These are phyloP conservation scores for Panthera uncia DNA, from an alignment of 2,113 vertebrate genomes.

Conservation along the genomic window DNA sequence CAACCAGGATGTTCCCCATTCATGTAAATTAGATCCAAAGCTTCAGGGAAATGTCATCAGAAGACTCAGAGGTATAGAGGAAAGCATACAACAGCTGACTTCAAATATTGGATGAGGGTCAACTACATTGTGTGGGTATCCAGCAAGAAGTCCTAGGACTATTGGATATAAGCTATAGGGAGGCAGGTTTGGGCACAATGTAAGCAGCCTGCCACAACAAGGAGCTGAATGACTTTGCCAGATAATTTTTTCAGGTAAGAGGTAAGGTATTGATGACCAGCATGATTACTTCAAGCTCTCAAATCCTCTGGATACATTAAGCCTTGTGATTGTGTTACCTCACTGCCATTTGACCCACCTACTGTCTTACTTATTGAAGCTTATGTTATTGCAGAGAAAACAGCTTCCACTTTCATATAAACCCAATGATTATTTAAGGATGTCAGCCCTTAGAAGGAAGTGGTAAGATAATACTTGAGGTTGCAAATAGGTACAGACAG, in stretches of 20 bases:
- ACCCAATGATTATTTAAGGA: not conserved
- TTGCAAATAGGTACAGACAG: not conserved
- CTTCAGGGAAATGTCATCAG: not conserved
- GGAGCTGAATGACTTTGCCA: not conserved
- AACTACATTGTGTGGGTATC: not conserved
- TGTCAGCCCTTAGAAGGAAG: not conserved
- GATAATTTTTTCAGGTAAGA: not conserved
- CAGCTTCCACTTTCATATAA: not conserved
- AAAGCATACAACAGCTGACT: not conserved
- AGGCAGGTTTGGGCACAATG: not conserved
- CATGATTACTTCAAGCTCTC: not conserved
- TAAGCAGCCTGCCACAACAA: not conserved
- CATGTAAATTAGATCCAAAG: not conserved
- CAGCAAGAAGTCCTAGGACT: not conserved
- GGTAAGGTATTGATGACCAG: not conserved
- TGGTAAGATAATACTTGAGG: not conserved
- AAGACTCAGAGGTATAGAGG: not conserved
- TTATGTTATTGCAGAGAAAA: not conserved
- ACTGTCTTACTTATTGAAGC: not conserved
- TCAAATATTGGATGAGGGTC: not conserved
- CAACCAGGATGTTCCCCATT: not conserved
- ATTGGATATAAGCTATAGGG: not conserved
- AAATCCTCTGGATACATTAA: constrained; percentile 28
- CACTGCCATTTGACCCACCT: not conserved
- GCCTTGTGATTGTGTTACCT: not conserved